phyloP scores from a whole-genome alignment of 2,888 invertebrate species.

The Pardosa pseudoannulata region DNA sequence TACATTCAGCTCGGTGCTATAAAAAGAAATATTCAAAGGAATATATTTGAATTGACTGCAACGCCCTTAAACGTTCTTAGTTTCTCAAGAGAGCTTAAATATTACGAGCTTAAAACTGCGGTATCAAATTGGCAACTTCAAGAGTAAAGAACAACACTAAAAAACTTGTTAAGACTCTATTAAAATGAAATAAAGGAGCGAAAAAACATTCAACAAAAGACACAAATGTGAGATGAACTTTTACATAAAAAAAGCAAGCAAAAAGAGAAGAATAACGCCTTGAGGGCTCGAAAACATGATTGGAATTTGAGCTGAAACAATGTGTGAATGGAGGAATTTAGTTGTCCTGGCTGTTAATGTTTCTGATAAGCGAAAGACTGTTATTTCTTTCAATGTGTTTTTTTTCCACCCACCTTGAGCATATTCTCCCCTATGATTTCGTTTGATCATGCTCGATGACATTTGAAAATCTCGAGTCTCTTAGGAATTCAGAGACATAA shows the following conservation, averaged over 20 bases:
- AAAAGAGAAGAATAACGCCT: not conserved
- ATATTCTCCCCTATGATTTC: not conserved
- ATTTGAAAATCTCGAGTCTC: not conserved
- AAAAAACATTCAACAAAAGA: conserved; percentile 50
- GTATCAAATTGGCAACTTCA: conserved; percentile 6
- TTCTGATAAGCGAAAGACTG: not conserved
- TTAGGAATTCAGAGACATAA: not conserved
- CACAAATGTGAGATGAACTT: conserved; percentile 3
- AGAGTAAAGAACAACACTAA: not conserved
- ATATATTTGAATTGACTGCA: not conserved
- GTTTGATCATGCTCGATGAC: not conserved
- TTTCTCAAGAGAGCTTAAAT: not conserved
- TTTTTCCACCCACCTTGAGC: not conserved
- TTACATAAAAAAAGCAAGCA: not conserved
- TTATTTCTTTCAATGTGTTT: not conserved
- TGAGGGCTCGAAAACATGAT: not conserved
- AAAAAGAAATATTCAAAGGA: not conserved
- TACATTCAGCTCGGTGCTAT: not conserved
- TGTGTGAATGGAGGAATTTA: not conserved
- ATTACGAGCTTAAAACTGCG: not conserved
- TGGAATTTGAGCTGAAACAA: conserved; percentile 3
- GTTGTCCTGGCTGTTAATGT: not conserved
- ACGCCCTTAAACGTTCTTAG: not conserved
- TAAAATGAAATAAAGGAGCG: conserved; percentile 36
- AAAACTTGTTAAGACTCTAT: conserved; percentile 16